Base-by-base conservation (phyloP, 2,888 invertebrate species). In the Zeuzera pyrina region DNA sequence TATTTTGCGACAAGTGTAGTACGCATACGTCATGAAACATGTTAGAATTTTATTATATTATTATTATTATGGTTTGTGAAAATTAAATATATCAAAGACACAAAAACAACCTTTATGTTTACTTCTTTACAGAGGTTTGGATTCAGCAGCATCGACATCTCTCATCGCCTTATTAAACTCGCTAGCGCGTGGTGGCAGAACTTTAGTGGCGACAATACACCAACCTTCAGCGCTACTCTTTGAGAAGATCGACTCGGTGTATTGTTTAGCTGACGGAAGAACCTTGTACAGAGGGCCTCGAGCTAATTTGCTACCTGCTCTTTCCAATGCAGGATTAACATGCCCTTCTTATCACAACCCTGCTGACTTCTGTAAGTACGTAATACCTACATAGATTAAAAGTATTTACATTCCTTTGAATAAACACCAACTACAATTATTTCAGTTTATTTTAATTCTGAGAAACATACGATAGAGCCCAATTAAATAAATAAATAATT, bases 301-400 rank as follows among this genome's bases (percentile, higher is more conserved):
- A 0, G 70, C 74, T 12, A 86, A 88, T 19, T 72, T 98, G 15
- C 73, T 97, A 23, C 91, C 94, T 1, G 94, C 94, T 55, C 78
- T 97, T 33, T 84, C 87, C 3, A 87, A 87, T 6, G 87, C 93
- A 21, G 92, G 90, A 8, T 79, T 95, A 7, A 77, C 87, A 13
- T 98, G 97, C 64, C 97, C 97, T 2, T 86, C 92, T 11, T 97
- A 95, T 59, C 97, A 97, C 72, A 97, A 97, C 68, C 97, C 97
- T 1, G 96, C 97, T 6, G 97, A 97, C 81, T 97, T 93, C 72
- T 85, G 96, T 96, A 81, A 89, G 91, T 87, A 35, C 27, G 26
- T 29, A 19, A 12, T 10, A 24, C 11, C 5, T 24, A 5, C 10
- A 3, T 23, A n/a, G n/a, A n/a, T n/a, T n/a, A n/a, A n/a, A n/a